phyloP scores from a whole-genome alignment of 2,797 vertebrate genomes.

The Pipistrellus nathusii region DNA sequence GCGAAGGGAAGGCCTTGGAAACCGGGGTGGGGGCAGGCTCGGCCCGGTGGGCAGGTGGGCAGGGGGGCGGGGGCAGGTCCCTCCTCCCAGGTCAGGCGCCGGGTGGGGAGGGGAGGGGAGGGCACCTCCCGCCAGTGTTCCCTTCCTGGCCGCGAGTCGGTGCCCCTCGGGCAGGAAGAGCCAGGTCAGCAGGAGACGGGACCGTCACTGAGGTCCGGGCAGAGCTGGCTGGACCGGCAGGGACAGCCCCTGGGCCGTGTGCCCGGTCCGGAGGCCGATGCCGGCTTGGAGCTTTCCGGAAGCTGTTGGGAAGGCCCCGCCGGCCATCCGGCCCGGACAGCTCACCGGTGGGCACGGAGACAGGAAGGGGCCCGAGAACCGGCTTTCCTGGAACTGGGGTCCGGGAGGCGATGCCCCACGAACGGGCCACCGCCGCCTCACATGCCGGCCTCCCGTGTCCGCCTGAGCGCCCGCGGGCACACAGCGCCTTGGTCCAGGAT shows the following conservation, averaged over 20 bases:
- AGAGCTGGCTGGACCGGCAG: not conserved
- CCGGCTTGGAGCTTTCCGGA: conserved; percentile 54
- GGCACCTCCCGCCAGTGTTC: not conserved
- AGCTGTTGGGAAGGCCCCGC: not conserved
- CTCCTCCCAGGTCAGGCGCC: not conserved
- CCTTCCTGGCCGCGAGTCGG: not conserved
- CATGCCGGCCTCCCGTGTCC: not conserved
- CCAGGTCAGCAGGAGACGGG: not conserved
- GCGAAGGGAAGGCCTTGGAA: no score
- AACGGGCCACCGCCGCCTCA: not conserved
- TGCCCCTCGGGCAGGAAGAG: not conserved
- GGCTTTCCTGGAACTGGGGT: conserved; percentile 63
- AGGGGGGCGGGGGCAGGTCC: not conserved
- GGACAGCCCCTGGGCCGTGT: not conserved
- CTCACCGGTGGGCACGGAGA: conserved; percentile 58
- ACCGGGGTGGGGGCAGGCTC: not conserved
- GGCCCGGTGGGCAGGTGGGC: not conserved
- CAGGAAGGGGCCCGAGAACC: conserved; percentile 19
- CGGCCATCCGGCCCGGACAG: not conserved
- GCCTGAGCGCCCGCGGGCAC: no score
- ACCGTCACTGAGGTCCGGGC: not conserved
- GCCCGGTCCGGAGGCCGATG: not conserved
- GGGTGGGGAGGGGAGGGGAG: no score
- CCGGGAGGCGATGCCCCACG: no score
- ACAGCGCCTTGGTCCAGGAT: not conserved